These are phyloP conservation scores for Gymnorhina tibicen DNA, from an alignment of 2,113 vertebrate genomes.

Conservation along the genomic window DNA sequence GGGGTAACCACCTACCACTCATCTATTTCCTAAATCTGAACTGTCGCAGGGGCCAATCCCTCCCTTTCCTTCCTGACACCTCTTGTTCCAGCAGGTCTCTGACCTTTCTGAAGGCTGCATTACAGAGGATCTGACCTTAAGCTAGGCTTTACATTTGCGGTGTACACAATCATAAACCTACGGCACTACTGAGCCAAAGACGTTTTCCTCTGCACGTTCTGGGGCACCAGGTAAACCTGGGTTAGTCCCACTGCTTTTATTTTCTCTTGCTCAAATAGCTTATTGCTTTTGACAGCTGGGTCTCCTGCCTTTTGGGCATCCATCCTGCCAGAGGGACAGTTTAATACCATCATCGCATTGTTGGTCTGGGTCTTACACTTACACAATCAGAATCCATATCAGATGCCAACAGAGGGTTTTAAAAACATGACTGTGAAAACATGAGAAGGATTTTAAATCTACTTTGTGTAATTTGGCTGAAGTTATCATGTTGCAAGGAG, in stretches of 20 bases:
- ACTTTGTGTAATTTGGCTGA: slow-evolving; percentile 49
- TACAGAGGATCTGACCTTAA: neutral
- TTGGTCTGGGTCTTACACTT: neutral
- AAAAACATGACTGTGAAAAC: slow-evolving; percentile 44
- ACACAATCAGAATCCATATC: neutral
- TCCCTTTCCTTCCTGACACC: neutral
- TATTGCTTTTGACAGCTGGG: neutral
- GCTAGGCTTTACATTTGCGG: neutral
- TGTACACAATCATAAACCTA: neutral
- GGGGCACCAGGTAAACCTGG: neutral
- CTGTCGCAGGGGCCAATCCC: neutral
- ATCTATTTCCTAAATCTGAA: neutral
- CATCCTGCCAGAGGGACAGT: neutral
- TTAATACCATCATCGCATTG: neutral
- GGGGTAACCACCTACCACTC: neutral
- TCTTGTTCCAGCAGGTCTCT: neutral
- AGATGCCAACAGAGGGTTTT: slow-evolving; percentile 45
- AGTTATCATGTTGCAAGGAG: slow-evolving; percentile 43
- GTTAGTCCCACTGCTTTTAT: neutral
- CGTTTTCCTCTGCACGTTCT: neutral
- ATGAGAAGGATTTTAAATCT: slow-evolving; percentile 31
- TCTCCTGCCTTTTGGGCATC: neutral
- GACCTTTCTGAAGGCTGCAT: neutral
- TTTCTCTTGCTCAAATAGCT: neutral
- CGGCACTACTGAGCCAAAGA: neutral